These are phyloP conservation scores for Clupea harengus DNA, from an alignment of 2,113 vertebrate species.

Conservation along the genomic window DNA sequence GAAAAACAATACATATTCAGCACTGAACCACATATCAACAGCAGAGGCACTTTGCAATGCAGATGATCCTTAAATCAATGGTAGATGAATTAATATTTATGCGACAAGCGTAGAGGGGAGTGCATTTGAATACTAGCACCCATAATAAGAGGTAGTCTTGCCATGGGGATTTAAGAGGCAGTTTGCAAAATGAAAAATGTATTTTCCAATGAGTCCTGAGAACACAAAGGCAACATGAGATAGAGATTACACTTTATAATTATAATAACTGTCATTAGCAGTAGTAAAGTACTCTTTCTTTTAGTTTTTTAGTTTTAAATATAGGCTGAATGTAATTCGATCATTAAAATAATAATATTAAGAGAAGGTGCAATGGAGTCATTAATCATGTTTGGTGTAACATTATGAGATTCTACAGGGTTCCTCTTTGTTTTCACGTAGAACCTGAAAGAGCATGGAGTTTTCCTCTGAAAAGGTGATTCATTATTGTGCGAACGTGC, in stretches of 20 bases:
- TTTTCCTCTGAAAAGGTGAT: neutral
- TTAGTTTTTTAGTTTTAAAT: neutral
- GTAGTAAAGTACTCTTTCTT: neutral
- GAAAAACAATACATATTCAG: neutral
- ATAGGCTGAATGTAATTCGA: neutral
- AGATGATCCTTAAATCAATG: neutral
- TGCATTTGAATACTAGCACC: neutral
- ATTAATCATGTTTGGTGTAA: constrained; percentile 7
- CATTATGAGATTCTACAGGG: neutral
- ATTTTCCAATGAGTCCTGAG: neutral
- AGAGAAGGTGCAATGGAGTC: neutral
- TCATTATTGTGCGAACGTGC: neutral
- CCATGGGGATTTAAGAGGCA: neutral
- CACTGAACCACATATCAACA: neutral
- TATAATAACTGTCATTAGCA: neutral
- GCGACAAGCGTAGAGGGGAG: neutral
- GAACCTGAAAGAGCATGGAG: neutral
- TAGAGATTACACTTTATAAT: neutral
- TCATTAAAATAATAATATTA: neutral
- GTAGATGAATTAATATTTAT: constrained; percentile 17
- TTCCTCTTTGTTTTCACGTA: neutral
- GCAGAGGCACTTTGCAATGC: constrained; percentile 5
- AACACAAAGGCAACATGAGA: neutral
- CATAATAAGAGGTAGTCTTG: neutral
- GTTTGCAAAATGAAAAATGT: neutral